A percentile compares a stretch with the other conserved stretches of the same genome.
phyloP scores from a whole-genome alignment of 2,113 vertebrate genomes.

The Neomonachus schauinslandi region DNA sequence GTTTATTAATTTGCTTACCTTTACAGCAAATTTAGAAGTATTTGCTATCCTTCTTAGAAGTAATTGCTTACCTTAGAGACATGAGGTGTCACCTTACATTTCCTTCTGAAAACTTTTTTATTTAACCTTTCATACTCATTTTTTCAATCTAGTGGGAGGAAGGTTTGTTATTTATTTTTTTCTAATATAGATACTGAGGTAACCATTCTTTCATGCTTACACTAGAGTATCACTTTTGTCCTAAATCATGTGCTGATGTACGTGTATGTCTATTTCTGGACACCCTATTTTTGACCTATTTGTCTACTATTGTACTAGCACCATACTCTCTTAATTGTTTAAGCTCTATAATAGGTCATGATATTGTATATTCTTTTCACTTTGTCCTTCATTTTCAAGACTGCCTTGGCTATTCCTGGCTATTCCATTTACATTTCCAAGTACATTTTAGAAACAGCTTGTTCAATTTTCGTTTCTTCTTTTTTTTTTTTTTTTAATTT shows the following conservation, averaged over 20 bases:
- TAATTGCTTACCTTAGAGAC: background rate
- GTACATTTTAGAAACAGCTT: background rate
- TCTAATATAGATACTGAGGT: background rate
- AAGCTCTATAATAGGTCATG: background rate
- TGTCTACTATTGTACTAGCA: background rate
- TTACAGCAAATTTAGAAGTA: background rate
- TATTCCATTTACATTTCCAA: background rate
- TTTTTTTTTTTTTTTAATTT: no score
- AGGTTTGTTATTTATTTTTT: background rate
- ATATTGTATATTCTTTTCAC: background rate
- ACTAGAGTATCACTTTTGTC: background rate
- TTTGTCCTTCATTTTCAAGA: background rate
- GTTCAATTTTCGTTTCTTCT: background rate
- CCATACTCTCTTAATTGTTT: background rate
- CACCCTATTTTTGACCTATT: background rate
- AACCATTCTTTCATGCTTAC: background rate
- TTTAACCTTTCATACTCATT: background rate
- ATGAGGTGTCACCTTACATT: background rate
- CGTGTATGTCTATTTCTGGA: background rate
- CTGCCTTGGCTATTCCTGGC: background rate
- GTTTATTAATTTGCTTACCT: background rate
- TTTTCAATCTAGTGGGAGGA: background rate
- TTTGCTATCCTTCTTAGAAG: background rate
- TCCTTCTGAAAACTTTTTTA: background rate
- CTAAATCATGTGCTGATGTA: background rate